These are phyloP conservation scores for Rambutsinella grinnellia DNA, from an alignment of 2,888 invertebrate species.

Conservation along the genomic window DNA sequence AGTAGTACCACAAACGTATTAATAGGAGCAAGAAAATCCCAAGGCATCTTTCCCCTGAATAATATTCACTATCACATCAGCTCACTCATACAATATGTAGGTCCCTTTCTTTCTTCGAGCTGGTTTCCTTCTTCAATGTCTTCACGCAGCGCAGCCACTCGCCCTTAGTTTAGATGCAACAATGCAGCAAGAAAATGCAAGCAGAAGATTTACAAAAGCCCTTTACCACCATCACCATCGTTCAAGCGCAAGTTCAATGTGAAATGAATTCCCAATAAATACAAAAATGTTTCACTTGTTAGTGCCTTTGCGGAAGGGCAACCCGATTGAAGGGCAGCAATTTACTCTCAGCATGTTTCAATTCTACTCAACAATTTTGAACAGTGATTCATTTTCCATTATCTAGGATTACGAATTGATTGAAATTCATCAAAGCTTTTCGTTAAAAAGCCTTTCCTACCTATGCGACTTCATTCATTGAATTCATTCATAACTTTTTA, in stretches of 20 bases:
- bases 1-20: conserved; percentile 28
- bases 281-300: background rate
- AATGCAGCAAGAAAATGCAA: background rate
- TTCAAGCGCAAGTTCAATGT: background rate
- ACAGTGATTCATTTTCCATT: too few species aligned
- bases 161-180: background rate
- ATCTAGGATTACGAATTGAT: too few species aligned
- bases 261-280: background rate
- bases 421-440: too few species aligned
- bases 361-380: too few species aligned
- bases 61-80: too few species aligned
- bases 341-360: background rate
- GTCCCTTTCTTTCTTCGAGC: conserved; percentile 50
- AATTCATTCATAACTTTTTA: too few species aligned
- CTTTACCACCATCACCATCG: background rate
- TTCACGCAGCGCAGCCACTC: background rate
- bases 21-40: conserved; percentile 47
- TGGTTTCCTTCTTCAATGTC: conserved; percentile 24
- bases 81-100: conserved; percentile 40
- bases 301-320: background rate
- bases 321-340: background rate
- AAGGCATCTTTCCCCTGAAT: conserved; percentile 34
- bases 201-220: background rate
- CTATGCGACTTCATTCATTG: too few species aligned
- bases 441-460: too few species aligned